Conservation (phyloP, 2,888 invertebrate genomes). For the Diogma glabrata region DNA sequence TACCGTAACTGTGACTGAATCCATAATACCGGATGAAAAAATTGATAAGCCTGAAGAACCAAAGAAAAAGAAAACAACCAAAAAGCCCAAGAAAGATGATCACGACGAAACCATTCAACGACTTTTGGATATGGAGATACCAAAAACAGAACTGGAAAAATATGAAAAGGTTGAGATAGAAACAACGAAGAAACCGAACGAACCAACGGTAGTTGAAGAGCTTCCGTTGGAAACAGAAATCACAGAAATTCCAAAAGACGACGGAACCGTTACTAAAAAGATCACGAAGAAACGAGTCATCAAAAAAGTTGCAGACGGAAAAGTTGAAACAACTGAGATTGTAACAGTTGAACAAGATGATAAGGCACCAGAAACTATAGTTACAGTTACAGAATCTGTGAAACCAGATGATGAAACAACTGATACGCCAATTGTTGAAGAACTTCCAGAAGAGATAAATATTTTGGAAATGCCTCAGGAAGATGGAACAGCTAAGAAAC, state of each 20-base stretch:
- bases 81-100: constrained; percentile 26
- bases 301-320: constrained; percentile 24
- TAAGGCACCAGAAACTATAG: constrained; percentile 24
- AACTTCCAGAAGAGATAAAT: constrained; percentile 21
- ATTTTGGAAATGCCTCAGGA: constrained; percentile 20
- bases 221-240: constrained; percentile 26
- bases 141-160: constrained; percentile 26
- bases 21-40: constrained; percentile 16
- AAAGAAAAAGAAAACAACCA: constrained; percentile 24
- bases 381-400: constrained; percentile 18
- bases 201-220: constrained; percentile 20
- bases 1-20: constrained; percentile 22
- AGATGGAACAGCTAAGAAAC: constrained; percentile 26
- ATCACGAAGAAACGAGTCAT: constrained; percentile 27
- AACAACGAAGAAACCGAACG: constrained; percentile 30
- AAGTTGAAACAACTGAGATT: constrained; percentile 31
- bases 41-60: constrained; percentile 17
- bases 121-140: constrained; percentile 26
- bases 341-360: constrained; percentile 33
- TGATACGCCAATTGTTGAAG: constrained; percentile 22
- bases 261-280: constrained; percentile 25
- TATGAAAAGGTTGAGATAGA: constrained; percentile 31
- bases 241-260: constrained; percentile 33
- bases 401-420: constrained; percentile 15
- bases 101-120: constrained; percentile 27